Percentiles rank a stretch among this genome's conserved stretches.
phyloP scores from a whole-genome alignment of 2,113 vertebrate genomes.

The Lynx canadensis region DNA sequence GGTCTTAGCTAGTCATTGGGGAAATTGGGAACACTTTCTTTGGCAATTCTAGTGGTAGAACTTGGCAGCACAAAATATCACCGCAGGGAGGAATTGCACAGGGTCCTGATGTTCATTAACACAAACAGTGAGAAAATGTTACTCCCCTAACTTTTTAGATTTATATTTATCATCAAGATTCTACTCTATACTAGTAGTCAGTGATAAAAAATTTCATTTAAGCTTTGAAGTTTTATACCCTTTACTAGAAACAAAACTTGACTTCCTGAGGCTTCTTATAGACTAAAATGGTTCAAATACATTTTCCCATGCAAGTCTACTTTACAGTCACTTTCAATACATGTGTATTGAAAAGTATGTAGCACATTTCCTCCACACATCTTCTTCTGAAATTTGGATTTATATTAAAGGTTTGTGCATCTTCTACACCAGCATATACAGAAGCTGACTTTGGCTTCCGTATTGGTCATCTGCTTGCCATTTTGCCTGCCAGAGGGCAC shows the following conservation, averaged over 20 bases:
- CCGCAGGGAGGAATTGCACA: neutral
- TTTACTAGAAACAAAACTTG: neutral
- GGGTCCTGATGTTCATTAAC: neutral
- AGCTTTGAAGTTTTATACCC: neutral
- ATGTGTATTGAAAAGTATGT: neutral
- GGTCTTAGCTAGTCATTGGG: neutral
- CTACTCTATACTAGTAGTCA: neutral
- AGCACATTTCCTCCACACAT: neutral
- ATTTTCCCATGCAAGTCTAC: neutral
- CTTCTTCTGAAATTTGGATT: neutral
- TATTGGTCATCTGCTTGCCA: neutral
- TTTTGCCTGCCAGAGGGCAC: neutral
- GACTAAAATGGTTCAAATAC: neutral
- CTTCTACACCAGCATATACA: neutral
- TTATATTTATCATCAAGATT: neutral
- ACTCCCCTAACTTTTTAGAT: neutral
- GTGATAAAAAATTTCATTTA: slow-evolving; percentile 10
- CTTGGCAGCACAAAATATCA: neutral
- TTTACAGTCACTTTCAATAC: neutral
- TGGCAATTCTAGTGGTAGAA: neutral
- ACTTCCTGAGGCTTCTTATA: neutral
- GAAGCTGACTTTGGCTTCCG: neutral
- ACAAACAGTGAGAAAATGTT: neutral
- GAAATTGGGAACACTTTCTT: neutral
- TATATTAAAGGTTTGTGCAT: neutral